Percentiles rank a stretch among this genome's conserved stretches.
These are phyloP conservation scores for Carollia perspicillata DNA, from an alignment of 2,113 vertebrate species.

Conservation along the genomic window DNA sequence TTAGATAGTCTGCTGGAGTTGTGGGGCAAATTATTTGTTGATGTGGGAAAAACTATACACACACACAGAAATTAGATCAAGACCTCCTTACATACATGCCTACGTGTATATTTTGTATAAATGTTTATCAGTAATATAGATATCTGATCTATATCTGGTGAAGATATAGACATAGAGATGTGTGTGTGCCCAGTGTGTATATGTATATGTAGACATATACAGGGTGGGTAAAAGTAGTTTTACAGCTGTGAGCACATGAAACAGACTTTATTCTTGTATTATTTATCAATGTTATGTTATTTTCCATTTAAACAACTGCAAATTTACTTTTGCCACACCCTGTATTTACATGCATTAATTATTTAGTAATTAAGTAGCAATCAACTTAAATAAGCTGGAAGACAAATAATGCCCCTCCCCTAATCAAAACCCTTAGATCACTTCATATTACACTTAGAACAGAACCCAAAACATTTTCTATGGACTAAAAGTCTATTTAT, in stretches of 20 bases:
- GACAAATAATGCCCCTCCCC: neutral
- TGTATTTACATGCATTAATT: neutral
- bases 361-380: neutral
- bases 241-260: neutral
- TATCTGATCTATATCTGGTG: neutral
- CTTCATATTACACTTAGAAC: neutral
- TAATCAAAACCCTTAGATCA: neutral
- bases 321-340: neutral
- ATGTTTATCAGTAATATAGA: neutral
- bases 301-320: neutral
- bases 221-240: neutral
- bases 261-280: neutral
- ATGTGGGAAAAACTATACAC: neutral
- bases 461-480: neutral
- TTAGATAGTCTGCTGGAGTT: neutral
- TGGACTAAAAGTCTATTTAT: neutral
- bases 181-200: neutral
- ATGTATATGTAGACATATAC: neutral
- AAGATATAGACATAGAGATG: neutral
- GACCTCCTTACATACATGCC: neutral
- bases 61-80: neutral
- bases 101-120: neutral
- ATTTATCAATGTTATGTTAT: neutral
- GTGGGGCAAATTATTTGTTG: neutral
- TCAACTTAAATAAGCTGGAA: neutral